phyloP scores from a whole-genome alignment of 1,140 invertebrate species.

The Drosophila setifemur region DNA sequence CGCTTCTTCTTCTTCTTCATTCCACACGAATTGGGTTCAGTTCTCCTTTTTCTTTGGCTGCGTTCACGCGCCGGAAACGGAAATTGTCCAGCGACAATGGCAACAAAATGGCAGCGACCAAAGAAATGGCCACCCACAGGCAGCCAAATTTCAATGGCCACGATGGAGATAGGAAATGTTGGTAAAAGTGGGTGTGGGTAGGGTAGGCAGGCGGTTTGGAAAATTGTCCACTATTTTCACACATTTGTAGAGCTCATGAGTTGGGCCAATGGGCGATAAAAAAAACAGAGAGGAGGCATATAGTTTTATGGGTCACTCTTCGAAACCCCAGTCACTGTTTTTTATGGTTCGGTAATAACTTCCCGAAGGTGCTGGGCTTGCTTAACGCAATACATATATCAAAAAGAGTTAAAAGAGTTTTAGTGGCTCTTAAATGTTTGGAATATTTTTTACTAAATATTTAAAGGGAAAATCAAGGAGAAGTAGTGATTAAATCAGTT shows the following conservation, averaged over 20 bases:
- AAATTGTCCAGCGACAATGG: slow-evolving; percentile 76
- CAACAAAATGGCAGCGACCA: slow-evolving; percentile 63
- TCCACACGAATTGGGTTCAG: slow-evolving; percentile 2
- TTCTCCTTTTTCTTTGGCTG: slow-evolving; percentile 32
- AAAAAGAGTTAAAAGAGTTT: too few species aligned
- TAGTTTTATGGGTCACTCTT: slow-evolving; percentile 6
- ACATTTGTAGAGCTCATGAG: slow-evolving; percentile 54
- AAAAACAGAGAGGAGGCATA: background rate
- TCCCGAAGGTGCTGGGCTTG: background rate
- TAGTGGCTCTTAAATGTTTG: too few species aligned
- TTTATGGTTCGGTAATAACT: slow-evolving; percentile 6
- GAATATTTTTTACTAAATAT: too few species aligned
- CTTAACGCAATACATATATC: background rate
- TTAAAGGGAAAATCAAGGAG: too few species aligned
- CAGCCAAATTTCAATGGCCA: background rate
- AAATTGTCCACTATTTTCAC: slow-evolving; percentile 77
- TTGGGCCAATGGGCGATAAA: background rate
- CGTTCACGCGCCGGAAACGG: slow-evolving; percentile 74
- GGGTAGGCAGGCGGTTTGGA: background rate
- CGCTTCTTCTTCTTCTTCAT: slow-evolving; percentile 7
- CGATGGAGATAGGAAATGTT: slow-evolving; percentile 4
- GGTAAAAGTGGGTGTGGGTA: background rate
- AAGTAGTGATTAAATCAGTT: too few species aligned
- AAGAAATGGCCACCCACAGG: slow-evolving; percentile 49
- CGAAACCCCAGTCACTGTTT: slow-evolving; percentile 15